Conservation (phyloP, 1,140 invertebrate species). For the Pristionchus pacificus region DNA sequence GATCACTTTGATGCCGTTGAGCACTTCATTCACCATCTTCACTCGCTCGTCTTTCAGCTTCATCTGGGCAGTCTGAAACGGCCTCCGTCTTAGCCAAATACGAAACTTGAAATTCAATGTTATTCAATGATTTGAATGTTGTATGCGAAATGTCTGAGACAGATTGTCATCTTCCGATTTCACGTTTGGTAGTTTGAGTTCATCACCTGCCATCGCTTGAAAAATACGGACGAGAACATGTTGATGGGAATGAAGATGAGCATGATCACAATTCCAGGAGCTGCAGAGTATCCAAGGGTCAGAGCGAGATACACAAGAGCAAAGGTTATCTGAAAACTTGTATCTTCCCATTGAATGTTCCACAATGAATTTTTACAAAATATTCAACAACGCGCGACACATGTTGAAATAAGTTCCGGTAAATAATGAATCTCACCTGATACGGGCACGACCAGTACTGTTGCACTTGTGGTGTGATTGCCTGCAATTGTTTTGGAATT, state of each 20-base stretch:
- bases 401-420: too few species aligned
- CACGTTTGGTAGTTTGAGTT: constrained; percentile 3
- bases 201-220: constrained; percentile 37
- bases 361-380: too few species aligned
- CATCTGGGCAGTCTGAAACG: constrained; percentile 57
- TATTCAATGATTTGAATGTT: too few species aligned
- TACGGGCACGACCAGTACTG: constrained; percentile 30
- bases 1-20: constrained; percentile 69
- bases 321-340: constrained; percentile 22
- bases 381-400: too few species aligned
- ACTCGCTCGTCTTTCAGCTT: constrained; percentile 65
- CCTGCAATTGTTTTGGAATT: constrained; percentile 61
- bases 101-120: too few species aligned
- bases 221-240: constrained; percentile 57
- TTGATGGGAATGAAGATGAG: constrained; percentile 60
- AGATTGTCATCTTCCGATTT: too few species aligned
- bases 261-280: constrained; percentile 86
- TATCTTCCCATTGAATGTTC: too few species aligned
- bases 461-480: constrained; percentile 25
- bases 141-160: too few species aligned
- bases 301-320: constrained; percentile 58
- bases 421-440: constrained; percentile 13
- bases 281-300: constrained; percentile 72
- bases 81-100: too few species aligned
- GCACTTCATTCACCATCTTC: constrained; percentile 62